Evolutionary conservation across 2,797 vertebrate species (phyloP), one percentile per base, ranked within the genome.

Genomic region (Tarsius wallacei): DNA sequence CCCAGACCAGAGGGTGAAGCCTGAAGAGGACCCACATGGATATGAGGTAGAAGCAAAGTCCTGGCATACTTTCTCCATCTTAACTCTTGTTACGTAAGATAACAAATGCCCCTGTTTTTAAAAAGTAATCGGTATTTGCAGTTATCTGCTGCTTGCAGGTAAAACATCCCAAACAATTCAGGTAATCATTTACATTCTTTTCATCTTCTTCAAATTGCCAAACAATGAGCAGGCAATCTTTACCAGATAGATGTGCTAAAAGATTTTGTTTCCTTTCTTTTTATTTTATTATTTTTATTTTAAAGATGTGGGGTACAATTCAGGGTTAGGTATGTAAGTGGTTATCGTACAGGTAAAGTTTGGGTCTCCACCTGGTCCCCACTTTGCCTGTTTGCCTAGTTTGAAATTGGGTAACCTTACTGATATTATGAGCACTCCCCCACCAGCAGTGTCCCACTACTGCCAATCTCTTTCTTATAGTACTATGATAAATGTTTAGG

Each of bases 131-230:
- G 42, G 55, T 71, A 11, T 88, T 84, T 61, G 15, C 42, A 87
- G 22, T 83, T 96, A 81, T 26, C 33, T 90, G 15, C 78, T 85
- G 53, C 31, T 63, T 80, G 14, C 5, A 47, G n/a, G 10, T 90
- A 96, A 86, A 95, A 68, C 7, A 64, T 36, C 68, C 2, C 1
- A n/a, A 90, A 83, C 2, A 96, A 93, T 76, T 91, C 31, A 88
- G 66, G 59, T 90, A 63, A 28, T 26, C 92, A 21, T 84, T 76
- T 81, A 42, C 8, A 42, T 91, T 59, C 13, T 81, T 93, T 86
- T 74, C 31, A 66, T 96, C 47, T 70, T 95, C 80, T 93, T 96
- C 51, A 89, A 66, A 63, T 93, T 93, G 42, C 28, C 13, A 47
- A 78, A 63, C 55, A 91, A 63, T 55, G 51, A 83, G 9, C 8